Base-by-base conservation (phyloP, 2,888 invertebrate species). In the Chymomyza fuscimana region DNA sequence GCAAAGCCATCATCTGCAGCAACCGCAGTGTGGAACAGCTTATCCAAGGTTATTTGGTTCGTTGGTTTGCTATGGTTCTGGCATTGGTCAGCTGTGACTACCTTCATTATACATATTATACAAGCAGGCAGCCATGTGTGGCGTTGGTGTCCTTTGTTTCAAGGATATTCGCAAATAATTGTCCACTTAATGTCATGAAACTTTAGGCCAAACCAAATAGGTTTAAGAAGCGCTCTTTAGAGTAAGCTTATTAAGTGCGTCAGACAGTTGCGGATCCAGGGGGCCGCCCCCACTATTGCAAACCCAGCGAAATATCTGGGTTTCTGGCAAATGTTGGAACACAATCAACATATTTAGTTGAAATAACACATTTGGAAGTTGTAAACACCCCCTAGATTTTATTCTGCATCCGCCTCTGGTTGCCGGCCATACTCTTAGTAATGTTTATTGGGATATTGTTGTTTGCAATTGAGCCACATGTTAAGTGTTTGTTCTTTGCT, bases 111-210 rank as follows among this genome's bases (percentile, higher is more conserved):
- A 7, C 32, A 32, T 2, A 12, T 40, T 40, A 40, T 46, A 12
- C 40, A 46, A 46, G 4, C 12, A 12, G 12, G 40, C 40, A 12
- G 40, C 40, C 40, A 58, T 63, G 16, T 16, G 16, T 51, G 65
- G 22, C 58, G 5, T 3, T 22, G 29, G 7, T 22, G 59, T 59
- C n/a, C 15, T 61, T 63, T 62, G 63, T 73, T 50, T 70, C 70
- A 67, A 69, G 72, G 65, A 78, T 74, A 25, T 77, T 6, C 84
- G 86, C 86, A 84, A 84, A 86, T 84, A 84, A 72, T 32, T 32
- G 32, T 32, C 40, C 12, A 46, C 40, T 46, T 46, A 46, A 46
- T 46, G 40, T 46, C 40, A 46, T 46, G 40, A 46, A 46, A 40
- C 40, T 40, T 40, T 10, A 40, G 9, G 40, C 40, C 40, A 40